Evolutionary conservation across 2,113 vertebrate genomes (phyloP).

Genomic region (Hippocampus mohnikei): DNA sequence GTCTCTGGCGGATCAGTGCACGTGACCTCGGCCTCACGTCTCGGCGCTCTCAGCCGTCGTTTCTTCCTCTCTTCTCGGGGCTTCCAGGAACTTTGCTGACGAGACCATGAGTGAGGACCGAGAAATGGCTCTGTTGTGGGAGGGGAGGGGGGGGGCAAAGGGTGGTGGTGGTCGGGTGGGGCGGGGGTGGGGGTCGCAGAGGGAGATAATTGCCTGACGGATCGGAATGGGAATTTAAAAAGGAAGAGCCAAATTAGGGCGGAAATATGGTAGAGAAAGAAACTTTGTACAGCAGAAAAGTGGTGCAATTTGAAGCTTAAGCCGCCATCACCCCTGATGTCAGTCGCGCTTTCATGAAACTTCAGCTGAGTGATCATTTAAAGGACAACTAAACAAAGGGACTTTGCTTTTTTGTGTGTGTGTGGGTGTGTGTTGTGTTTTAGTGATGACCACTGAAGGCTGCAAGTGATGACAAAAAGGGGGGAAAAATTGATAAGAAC

Average conservation of each 20-base stretch:
- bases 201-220: slow-evolving; percentile 31
- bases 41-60: slow-evolving; percentile 41
- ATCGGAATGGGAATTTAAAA: slow-evolving; percentile 23
- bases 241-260: slow-evolving; percentile 25
- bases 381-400: neutral
- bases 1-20: slow-evolving; percentile 29
- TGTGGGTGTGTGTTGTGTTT: neutral
- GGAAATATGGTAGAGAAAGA: slow-evolving; percentile 24
- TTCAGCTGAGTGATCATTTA: neutral
- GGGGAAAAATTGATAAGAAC: neutral
- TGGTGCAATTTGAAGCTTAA: neutral
- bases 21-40: slow-evolving; percentile 29
- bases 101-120: slow-evolving; percentile 52
- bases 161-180: neutral
- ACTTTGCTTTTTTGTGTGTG: neutral
- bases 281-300: slow-evolving; percentile 12
- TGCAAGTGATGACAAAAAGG: neutral
- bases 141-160: neutral
- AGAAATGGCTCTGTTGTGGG: slow-evolving; percentile 22
- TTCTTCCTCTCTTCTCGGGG: slow-evolving; percentile 35
- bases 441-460: neutral
- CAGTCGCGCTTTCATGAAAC: neutral
- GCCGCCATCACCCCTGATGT: neutral
- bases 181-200: slow-evolving; percentile 19
- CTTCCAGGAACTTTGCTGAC: slow-evolving; percentile 50